Percentiles rank a stretch among this genome's conserved stretches.
These are phyloP conservation scores for Ganaspis brasiliensis DNA, from an alignment of 2,888 invertebrate genomes.

Conservation along the genomic window DNA sequence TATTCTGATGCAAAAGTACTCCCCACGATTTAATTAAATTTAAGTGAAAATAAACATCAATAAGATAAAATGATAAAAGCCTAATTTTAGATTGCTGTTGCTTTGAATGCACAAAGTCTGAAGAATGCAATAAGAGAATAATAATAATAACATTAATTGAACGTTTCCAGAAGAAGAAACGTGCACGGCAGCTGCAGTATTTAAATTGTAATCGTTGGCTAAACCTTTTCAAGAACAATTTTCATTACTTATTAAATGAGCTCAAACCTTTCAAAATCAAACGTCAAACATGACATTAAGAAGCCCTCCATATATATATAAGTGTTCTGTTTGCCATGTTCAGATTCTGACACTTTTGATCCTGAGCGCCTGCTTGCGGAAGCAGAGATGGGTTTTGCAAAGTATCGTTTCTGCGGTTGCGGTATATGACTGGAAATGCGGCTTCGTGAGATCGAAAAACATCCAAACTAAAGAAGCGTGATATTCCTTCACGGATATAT, in stretches of 20 bases:
- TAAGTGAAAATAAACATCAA: background rate
- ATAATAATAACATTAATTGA: background rate
- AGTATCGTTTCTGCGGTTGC: slow-evolving; percentile 29
- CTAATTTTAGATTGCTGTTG: background rate
- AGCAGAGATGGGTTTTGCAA: slow-evolving; percentile 26
- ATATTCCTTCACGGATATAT: slow-evolving; percentile 15
- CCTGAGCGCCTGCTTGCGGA: slow-evolving; percentile 24
- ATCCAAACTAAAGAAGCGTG: slow-evolving; percentile 18
- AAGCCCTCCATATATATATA: background rate
- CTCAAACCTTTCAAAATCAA: slow-evolving; percentile 3
- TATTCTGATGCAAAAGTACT: too few species aligned
- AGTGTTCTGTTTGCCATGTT: background rate
- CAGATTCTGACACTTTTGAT: slow-evolving; percentile 28
- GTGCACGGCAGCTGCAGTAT: background rate
- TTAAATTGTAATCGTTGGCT: slow-evolving; percentile 7
- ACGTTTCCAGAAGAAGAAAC: background rate
- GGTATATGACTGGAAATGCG: background rate
- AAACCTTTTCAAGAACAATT: background rate
- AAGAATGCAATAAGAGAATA: background rate
- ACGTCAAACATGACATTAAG: slow-evolving; percentile 10
- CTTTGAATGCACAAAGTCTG: background rate
- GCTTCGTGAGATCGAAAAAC: slow-evolving; percentile 11
- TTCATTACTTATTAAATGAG: background rate
- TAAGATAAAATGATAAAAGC: background rate
- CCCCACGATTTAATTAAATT: too few species aligned